Conservation (phyloP, 2,113 vertebrate species). For the Lepus europaeus region DNA sequence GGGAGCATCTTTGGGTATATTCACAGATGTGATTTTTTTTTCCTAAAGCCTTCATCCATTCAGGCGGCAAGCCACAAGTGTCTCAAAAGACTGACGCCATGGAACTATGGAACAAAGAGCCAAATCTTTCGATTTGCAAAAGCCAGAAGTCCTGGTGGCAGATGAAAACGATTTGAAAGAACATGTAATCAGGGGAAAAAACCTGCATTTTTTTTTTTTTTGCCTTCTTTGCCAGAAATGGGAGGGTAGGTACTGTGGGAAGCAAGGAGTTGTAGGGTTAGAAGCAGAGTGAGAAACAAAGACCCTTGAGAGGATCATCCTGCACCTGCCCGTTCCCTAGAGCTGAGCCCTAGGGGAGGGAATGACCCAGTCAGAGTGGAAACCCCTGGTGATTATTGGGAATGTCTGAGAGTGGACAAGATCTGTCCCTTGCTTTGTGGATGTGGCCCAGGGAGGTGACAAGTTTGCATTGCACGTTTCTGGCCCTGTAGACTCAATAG, state of each 20-base stretch:
- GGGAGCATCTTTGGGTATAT: slow-evolving; percentile 1
- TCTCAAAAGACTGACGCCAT: slow-evolving; percentile 7
- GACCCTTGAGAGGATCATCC: too few relatives aligned
- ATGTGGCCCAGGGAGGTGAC: not conserved
- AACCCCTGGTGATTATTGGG: not conserved
- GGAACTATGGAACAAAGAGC: slow-evolving; percentile 22
- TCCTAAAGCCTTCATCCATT: not conserved
- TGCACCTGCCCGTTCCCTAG: accelerated
- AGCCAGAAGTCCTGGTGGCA: not conserved
- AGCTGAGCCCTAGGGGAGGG: not conserved
- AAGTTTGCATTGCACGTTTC: not conserved
- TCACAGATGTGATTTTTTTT: not conserved
- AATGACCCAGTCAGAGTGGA: not conserved
- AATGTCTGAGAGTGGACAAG: not conserved
- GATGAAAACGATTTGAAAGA: not conserved
- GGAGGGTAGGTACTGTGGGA: not conserved
- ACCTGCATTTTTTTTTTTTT: not conserved
- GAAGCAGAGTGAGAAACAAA: not conserved
- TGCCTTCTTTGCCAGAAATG: not conserved
- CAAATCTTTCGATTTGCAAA: slow-evolving; percentile 32
- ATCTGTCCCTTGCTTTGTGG: not conserved
- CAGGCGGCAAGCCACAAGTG: not conserved
- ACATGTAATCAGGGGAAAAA: not conserved
- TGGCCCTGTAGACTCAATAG: not conserved
- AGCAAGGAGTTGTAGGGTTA: not conserved